Evolutionary conservation across 2,797 vertebrate species (phyloP), one percentile per base, ranked within the genome.

Genomic region (Calcarius lapponicus): DNA sequence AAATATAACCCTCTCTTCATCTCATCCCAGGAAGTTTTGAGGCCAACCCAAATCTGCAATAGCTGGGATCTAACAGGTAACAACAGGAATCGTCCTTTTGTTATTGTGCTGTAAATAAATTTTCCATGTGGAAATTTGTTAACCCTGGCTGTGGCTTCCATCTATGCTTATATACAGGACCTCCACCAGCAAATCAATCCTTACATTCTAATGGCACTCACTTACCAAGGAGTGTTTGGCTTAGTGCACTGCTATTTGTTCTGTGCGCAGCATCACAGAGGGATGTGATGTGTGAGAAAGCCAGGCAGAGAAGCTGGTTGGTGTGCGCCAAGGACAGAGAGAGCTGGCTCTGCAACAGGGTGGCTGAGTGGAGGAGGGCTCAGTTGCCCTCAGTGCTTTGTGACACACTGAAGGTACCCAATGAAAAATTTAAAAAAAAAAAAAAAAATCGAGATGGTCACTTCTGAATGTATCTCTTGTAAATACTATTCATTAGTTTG

Each of bases 221-320:
- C 90, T 96, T 97, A 95, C 97, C 92, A 93, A 97, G 88, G 56
- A 95, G 62, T 86, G 91, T 97, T 97, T 97, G 96, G 91, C 87
- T 97, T 97, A 94, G 94, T 78, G 79, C 43, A 91, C 89, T 94
- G 91, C 82, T 96, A 57, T 97, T 97, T 96, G 92, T 92, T 96
- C n/a, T n/a, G n/a, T n/a, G n/a, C n/a, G n/a, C n/a, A n/a, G n/a
- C n/a, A n/a, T n/a, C n/a, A n/a, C n/a, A n/a, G n/a, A n/a, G 50
- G 32, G 19, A 40, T 62, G 80, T 58, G 42, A 91, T 90, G 88
- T 75, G 87, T 95, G 66, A 92, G 90, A 93, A 95, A 96, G 85
- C 54, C 12, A 79, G 95, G 78, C 31, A 67, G 92, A 95, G 71
- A 76, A 19, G 3, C 48, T 94, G 31, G 65, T 45, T 96, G 82